Percentiles rank a stretch among this genome's conserved stretches.
Conservation (phyloP, 2,888 invertebrate genomes). For the Temnothorax rugatulus region DNA sequence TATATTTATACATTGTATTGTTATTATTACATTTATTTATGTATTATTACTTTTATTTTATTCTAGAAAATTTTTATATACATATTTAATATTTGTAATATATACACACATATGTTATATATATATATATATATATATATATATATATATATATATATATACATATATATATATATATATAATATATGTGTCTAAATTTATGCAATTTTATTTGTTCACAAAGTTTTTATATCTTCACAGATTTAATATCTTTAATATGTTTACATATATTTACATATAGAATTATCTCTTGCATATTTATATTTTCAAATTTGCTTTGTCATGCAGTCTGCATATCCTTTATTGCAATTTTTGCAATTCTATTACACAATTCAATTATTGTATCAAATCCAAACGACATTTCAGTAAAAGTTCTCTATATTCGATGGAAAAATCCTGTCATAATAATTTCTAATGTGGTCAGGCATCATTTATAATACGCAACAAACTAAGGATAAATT, state of each 20-base stretch:
- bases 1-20: not conserved
- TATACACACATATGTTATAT: no score
- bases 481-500: not conserved
- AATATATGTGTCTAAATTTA: not conserved
- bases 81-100: not conserved
- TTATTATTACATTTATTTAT: not conserved
- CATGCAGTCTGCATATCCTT: not conserved
- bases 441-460: not conserved
- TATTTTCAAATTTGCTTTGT: not conserved
- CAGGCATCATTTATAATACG: not conserved
- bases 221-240: not conserved
- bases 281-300: conserved; percentile 16
- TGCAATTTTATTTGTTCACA: not conserved
- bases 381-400: not conserved
- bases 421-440: not conserved
- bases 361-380: not conserved
- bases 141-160: not conserved
- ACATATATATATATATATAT: not conserved
- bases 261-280: conserved; percentile 2
- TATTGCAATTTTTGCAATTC: conserved; percentile 4
- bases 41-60: not conserved
- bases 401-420: not conserved
- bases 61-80: not conserved
- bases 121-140: not conserved
- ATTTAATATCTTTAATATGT: not conserved